A percentile compares a stretch with the other conserved stretches of the same genome.
phyloP scores from a whole-genome alignment of 2,797 vertebrate genomes.

The Eupleurogrammus muticus region DNA sequence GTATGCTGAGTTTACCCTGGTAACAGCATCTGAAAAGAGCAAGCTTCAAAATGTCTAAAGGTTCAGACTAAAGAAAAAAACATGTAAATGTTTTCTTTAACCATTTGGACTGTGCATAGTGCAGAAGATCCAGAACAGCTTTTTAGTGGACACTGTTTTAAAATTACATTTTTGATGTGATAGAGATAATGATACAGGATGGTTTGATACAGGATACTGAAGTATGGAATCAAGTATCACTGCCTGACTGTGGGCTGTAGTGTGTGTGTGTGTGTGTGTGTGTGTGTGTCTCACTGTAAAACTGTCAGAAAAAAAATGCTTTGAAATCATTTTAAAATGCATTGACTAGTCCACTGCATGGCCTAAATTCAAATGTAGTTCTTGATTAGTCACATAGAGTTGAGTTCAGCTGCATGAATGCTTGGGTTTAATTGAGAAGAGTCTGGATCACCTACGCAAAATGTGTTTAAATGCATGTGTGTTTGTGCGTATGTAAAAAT shows the following conservation, averaged over 20 bases:
- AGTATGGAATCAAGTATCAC: neutral
- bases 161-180: too few relatives aligned
- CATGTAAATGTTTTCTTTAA: too few relatives aligned
- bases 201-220: neutral
- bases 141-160: too few relatives aligned
- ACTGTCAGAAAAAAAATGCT: neutral
- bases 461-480: neutral
- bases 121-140: neutral
- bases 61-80: too few relatives aligned
- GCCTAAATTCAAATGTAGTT: neutral
- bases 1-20: too few relatives aligned
- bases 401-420: neutral
- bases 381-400: neutral
- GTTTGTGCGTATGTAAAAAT: neutral
- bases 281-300: neutral
- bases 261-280: neutral
- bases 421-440: neutral
- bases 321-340: neutral
- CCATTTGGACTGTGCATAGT: too few relatives aligned
- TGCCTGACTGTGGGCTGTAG: constrained; percentile 21
- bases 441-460: neutral
- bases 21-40: neutral
- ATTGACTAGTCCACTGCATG: neutral
- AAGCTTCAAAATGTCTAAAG: too few relatives aligned
- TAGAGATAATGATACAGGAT: neutral